Evolutionary conservation across 2,797 vertebrate species (phyloP).

Genomic region (Megaceryle alcyon): DNA sequence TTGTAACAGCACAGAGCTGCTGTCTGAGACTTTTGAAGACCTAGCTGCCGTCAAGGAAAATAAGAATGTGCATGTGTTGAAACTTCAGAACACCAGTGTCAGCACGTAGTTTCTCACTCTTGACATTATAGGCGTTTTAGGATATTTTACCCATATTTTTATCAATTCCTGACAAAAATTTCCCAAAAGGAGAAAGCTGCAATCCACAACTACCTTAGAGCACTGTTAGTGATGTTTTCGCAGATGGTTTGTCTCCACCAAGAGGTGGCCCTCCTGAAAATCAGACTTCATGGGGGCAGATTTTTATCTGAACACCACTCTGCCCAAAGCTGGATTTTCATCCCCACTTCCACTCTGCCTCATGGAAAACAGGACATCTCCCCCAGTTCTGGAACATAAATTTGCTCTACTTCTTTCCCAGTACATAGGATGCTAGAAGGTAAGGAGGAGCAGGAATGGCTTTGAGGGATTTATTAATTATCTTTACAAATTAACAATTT

Average conservation of each 20-base stretch:
- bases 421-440: no score
- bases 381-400: neutral
- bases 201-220: neutral
- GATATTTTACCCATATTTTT: neutral
- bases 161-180: neutral
- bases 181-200: neutral
- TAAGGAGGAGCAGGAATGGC: neutral
- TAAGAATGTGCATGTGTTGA: rapidly evolving
- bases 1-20: neutral
- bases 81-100: neutral
- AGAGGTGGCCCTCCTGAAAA: neutral
- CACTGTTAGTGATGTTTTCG: neutral
- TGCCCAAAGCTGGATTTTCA: neutral
- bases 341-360: neutral
- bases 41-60: neutral
- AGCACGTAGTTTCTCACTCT: rapidly evolving
- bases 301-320: rapidly evolving
- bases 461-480: neutral
- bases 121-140: neutral
- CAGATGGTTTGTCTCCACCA: rapidly evolving
- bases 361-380: neutral
- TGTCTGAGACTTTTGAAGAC: neutral
- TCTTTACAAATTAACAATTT: constrained; percentile 2
- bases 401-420: neutral
- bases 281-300: neutral